Evolutionary conservation across 2,113 vertebrate genomes (phyloP), one percentile per base, ranked within the genome.

Genomic region (Murina feae): DNA sequence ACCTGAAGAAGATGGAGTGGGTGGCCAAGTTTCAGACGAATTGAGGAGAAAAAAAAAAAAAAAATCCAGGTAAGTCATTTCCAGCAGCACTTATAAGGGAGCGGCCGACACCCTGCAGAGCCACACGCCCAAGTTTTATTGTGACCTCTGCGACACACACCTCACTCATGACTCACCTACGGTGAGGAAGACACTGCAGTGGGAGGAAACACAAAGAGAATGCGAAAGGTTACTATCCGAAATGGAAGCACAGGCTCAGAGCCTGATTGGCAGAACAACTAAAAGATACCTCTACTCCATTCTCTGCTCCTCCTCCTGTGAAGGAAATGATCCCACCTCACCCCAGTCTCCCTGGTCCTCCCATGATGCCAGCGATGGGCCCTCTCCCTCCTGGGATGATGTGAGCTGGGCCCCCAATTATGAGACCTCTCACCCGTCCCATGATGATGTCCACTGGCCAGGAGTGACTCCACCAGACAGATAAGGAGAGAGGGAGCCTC

Each of bases 221-320:
- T 90, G 99, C 99, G 86, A 99, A 99, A 86, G 99, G 99, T 37
- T 99, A 99, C 95, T 99, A 99, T 93, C 99, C 99, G 96, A 99
- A 99, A 98, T 99, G 99, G 99, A 99, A 96, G 99, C 99, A 80
- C 99, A 99, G 97, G 99, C 99, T 3, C 99, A 99, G 98, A 99
- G 99, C 98, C 99, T 99, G 92, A 99, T 99, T 94, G 99, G 99
- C 82, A 99, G 99, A 98, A 99, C 99, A 93, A 99, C 99, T 99
- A 35, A 35, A 23, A 25, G 51, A 28, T 14, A 25, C 20, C 20
- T 37, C 76, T 79, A 9, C n/a, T 58, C 49, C 51, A 37, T 37
- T 79, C 76, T 55, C 51, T 55, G 76, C 76, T 39, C 51, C 21
- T 39, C 76, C 51, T 17, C 76, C 51, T 39, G 49, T 3, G 14